Evolutionary conservation across 1,140 invertebrate genomes (phyloP), one percentile per base, ranked within the genome.

Genomic region (Drosophila miranda): DNA sequence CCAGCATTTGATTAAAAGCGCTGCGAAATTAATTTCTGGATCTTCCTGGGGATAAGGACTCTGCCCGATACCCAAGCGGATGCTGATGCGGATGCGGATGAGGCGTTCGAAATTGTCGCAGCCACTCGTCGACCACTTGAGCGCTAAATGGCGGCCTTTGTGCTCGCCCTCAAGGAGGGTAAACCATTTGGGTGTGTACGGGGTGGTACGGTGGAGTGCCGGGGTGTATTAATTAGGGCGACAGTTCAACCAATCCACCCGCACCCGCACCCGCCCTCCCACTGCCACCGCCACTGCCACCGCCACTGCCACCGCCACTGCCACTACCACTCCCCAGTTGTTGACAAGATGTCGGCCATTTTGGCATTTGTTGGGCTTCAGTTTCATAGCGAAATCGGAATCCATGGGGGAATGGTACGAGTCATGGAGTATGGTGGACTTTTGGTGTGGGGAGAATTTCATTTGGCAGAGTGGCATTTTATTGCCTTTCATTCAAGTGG

Each of bases 1-100:
- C 76, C 87, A 89, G 87, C 76, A 88, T 87, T 89, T 89, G 78
- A 89, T 89, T 89, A 89, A 89, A 89, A 86, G 78, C 74, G 70
- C 78, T 78, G 74, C 69, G 52, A 78, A 87, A 87, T 87, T 87
- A 82, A 87, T 87, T 82, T 82, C 79, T 58, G 45, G 41, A 43
- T 72, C 70, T 60, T 49, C 19, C 19, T 21, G 41, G 13, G 34
- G 34, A 38, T 38, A 38, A 38, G 34, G 34, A 38, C 34, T 38
- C 30, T 26, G 30, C 9, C 30, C 11, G 30, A 28, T 46, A 21
- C 55, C 38, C 52, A 9, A 38, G n/a, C 23, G 43, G 26, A 44
- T 45, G 58, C 53, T 68, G 55, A 67, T 67, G 64, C 43, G 42
- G 28, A 44, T 14, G 14, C 14, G 26, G 42, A 23, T 48, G 67